phyloP scores from a whole-genome alignment of 2,797 vertebrate genomes.

The Myotis vivesi region DNA sequence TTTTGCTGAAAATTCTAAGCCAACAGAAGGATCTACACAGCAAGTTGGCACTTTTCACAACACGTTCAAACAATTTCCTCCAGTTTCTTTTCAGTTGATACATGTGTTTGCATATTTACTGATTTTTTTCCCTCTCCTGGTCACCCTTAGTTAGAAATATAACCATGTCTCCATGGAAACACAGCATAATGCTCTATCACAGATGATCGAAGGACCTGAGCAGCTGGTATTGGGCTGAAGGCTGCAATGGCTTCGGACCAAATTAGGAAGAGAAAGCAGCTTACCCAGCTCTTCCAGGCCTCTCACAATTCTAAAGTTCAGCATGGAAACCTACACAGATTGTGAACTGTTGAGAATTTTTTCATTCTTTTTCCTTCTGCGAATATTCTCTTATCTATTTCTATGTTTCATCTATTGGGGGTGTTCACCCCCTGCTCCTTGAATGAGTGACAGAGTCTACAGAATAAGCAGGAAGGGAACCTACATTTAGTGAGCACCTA shows the following conservation, averaged over 20 bases:
- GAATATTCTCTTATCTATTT: background rate
- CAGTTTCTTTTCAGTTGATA: background rate
- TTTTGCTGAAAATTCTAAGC: slow-evolving; percentile 16
- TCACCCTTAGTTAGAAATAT: slow-evolving; percentile 67
- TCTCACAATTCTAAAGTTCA: slow-evolving; percentile 10
- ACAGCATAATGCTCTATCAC: slow-evolving; percentile 34
- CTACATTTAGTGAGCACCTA: background rate
- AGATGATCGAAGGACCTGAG: slow-evolving; percentile 30
- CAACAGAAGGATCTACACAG: slow-evolving; percentile 20
- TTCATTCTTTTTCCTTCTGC: background rate
- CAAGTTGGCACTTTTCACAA: background rate
- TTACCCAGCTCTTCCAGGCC: background rate
- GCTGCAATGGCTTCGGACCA: slow-evolving; percentile 62
- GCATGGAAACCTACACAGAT: background rate
- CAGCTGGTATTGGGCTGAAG: slow-evolving; percentile 55
- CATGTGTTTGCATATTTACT: slow-evolving; percentile 56
- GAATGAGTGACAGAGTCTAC: background rate
- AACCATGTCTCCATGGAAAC: slow-evolving; percentile 70
- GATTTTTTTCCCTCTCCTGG: background rate
- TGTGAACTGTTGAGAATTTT: background rate
- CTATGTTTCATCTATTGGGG: background rate
- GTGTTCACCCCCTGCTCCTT: background rate
- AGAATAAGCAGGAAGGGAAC: background rate
- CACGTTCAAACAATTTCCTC: slow-evolving; percentile 2
- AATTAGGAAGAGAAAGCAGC: slow-evolving; percentile 64